Base-by-base conservation (phyloP, 2,888 invertebrate species). In the Troglohyphantes excavatus region DNA sequence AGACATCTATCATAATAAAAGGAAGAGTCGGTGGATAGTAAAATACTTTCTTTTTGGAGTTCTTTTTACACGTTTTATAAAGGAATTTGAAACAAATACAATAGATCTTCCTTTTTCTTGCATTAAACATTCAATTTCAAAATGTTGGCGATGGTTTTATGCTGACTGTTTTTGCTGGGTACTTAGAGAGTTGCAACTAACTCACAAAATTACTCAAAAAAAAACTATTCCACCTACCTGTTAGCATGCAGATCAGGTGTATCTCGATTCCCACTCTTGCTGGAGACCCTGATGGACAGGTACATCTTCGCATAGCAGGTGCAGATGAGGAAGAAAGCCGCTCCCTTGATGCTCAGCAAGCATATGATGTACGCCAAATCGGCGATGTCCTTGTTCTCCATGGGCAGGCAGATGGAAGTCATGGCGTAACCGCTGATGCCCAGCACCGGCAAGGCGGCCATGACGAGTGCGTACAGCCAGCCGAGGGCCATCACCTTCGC, bases 341-440 rank as follows among this genome's bases (percentile, higher is more conserved):
- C 92, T 0, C 96, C 96, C 93, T 96, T 97, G 79, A 96, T 95
- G 79, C 96, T 94, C 91, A 98, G 95, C 61, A 98, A 94, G 1
- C 95, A 94, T 29, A 96, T 95, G 92, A 98, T 95, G 93, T 97
- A 98, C 1, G 95, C 95, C 21, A 95, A 95, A 92, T 97, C 97
- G 1, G 95, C 95, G 0, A 95, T 93, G 86, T 95, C 95, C 75
- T 95, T 95, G 26, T 96, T 96, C 93, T 97, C 96, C 95, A 98
- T 97, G 0, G 98, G 98, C 92, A 98, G 94, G 93, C 98, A 98
- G 87, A 98, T 97, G 92, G 96, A 96, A 46, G 98, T 98, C 68
- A 96, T 97, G 13, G 97, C 96, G 93, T 98, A 98, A 93, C 97
- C 96, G 73, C 97, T 97, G 39, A 98, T 95, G 0, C 97, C 97